phyloP scores from a whole-genome alignment of 2,113 vertebrate genomes.

The Megaleporinus macrocephalus region DNA sequence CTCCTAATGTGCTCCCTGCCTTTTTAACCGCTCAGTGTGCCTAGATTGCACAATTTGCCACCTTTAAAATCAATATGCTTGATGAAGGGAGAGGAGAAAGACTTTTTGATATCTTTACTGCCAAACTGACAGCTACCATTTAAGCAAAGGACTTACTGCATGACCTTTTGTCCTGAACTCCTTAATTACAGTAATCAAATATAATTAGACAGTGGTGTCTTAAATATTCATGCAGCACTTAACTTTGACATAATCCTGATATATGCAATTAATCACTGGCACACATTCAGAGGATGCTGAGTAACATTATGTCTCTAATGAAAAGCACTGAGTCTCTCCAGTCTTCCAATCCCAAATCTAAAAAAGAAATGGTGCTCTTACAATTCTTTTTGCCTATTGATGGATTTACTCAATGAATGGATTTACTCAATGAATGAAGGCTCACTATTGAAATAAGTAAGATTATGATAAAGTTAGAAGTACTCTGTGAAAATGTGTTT shows the following conservation, averaged over 20 bases:
- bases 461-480: background rate
- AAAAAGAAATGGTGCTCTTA: background rate
- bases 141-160: constrained; percentile 49
- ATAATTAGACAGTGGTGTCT: constrained; percentile 66
- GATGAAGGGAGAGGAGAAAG: constrained; percentile 13
- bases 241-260: constrained; percentile 58
- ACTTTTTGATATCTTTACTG: constrained; percentile 47
- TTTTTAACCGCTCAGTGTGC: constrained; percentile 23
- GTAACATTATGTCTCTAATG: constrained; percentile 29
- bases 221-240: constrained; percentile 67
- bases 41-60: constrained; percentile 24
- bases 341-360: constrained; percentile 1
- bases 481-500: background rate
- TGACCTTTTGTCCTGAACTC: constrained; percentile 57
- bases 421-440: no score
- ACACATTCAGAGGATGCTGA: constrained; percentile 33
- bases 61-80: constrained; percentile 53
- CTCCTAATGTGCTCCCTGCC: constrained; percentile 25
- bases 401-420: background rate
- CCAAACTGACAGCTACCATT: constrained; percentile 51
- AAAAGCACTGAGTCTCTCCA: constrained; percentile 4
- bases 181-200: constrained; percentile 68
- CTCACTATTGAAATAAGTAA: background rate
- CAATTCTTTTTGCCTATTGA: background rate
- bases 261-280: constrained; percentile 52